Conservation (phyloP, 1,140 invertebrate species). For the Andrena cerasifolii region DNA sequence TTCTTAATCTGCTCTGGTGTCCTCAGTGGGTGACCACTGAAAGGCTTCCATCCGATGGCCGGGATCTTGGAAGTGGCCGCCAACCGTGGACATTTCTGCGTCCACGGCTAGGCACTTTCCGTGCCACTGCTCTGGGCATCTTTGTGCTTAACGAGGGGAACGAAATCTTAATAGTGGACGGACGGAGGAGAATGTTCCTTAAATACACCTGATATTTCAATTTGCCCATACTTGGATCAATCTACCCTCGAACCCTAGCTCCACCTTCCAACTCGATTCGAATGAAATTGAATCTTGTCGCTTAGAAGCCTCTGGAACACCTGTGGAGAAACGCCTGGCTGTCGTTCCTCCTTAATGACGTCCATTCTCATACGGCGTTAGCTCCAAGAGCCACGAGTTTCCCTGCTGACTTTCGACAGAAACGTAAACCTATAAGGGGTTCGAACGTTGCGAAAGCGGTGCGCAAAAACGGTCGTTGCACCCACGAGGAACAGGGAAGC, state of each 20-base stretch:
- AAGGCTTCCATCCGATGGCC: background rate
- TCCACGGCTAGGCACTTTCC: too few relatives aligned
- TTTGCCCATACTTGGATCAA: too few relatives aligned
- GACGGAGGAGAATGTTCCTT: too few relatives aligned
- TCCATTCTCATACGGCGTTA: too few relatives aligned
- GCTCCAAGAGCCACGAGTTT: background rate
- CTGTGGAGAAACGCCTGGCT: background rate
- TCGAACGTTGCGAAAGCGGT: background rate
- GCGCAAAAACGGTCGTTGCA: slow-evolving; percentile 69
- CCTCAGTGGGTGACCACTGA: background rate
- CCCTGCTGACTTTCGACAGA: slow-evolving; percentile 3
- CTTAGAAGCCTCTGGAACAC: too few relatives aligned
- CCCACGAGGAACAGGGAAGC: slow-evolving; percentile 16
- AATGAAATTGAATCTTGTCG: too few relatives aligned
- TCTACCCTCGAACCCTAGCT: too few relatives aligned
- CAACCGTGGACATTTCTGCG: too few relatives aligned
- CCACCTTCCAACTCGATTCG: too few relatives aligned
- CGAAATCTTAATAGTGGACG: too few relatives aligned
- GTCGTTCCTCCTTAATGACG: background rate
- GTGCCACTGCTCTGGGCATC: background rate
- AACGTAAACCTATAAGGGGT: background rate
- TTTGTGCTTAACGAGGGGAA: background rate
- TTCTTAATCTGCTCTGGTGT: slow-evolving; percentile 29
- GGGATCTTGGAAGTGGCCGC: background rate
- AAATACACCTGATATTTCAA: too few relatives aligned